Base-by-base conservation (phyloP, 2,797 vertebrate species). In the Cetoscarus ocellatus region DNA sequence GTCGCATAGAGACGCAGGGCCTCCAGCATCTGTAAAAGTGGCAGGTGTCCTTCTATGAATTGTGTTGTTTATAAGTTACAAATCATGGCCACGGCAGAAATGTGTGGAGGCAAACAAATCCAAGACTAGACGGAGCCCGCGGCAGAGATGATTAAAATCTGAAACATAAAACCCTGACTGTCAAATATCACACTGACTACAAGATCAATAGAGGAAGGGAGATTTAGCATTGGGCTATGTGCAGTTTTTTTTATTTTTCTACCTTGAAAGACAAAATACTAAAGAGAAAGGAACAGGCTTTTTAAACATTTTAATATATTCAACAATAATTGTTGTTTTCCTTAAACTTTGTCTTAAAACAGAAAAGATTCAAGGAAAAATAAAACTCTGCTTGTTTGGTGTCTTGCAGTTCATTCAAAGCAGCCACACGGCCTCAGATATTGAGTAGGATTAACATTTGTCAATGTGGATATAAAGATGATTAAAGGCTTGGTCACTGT, bases 31-130 rank as follows among this genome's bases (percentile, higher is more conserved):
- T 86, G 86, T 86, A 82, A 79, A 90, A 86, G 83, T 90, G 88
- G 80, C 91, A 92, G 86, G 83, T 93, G 90, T 90, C 88, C 79
- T 86, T 91, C 86, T 74, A 65, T 91, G 84, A 90, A 75, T 84
- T 88, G 83, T 90, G 86, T 65, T 89, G 90, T 93, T 91, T 88
- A 85, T 73, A 82, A 66, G 77, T 80, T 69, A 84, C 84, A 91
- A 91, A 91, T 91, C 87, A 91, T 85, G 73, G 42, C 36, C 13
- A 50, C 27, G 11, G 73, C 48, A 59, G 75, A 77, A 88, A 80
- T 78, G 48, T 15, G 77, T 70, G 59, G 58, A 73, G 70, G 59
- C 70, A 53, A 85, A 90, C 71, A 85, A 83, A 86, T 88, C 63
- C 53, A 18, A 42, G 74, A 65, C 86, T 27, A 82, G 67, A 61